Evolutionary conservation across 2,888 invertebrate genomes (phyloP), one percentile per base, ranked within the genome.

Genomic region (Elaeidobius kamerunicus): DNA sequence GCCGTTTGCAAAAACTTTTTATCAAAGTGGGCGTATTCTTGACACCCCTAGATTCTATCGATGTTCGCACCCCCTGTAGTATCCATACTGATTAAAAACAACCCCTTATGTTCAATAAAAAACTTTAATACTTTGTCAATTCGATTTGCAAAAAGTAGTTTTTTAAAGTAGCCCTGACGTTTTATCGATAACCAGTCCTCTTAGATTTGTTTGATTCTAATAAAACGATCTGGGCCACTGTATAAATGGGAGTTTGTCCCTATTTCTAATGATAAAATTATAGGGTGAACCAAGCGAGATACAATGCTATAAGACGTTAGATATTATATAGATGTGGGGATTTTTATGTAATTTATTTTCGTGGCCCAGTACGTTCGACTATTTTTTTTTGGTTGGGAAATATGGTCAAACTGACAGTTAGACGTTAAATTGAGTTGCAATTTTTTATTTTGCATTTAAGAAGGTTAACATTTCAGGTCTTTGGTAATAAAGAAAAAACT

Each of bases 111-210:
- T 62, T 65, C 65, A 43, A 52, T 40, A 48, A 48, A 51, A 47
- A 68, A 72, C 72, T 72, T 73, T 71, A 72, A 73, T 73, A 72
- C 72, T 72, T 72, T 72, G 73, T 72, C 73, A 72, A 63, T 69
- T 63, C 65, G 69, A 70, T 70, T 69, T 68, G 69, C 68, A 62
- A 69, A 70, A 69, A 67, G 68, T 63, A 68, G 66, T 69, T 69
- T 67, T 68, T 65, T 57, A 61, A 51, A 35, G 59, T 55, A 56
- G 67, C 46, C 60, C 67, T 61, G 45, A 47, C 42, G 55, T 56
- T 62, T 61, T 56, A 59, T 61, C 67, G 67, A 66, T 66, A 68
- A 63, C 56, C 44, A 32, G 42, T 46, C 55, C 39, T 30, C 40
- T 3, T 4, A 52, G 43, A 46, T 53, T 64, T 65, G 60, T 62